Base-by-base conservation (phyloP, 1,140 invertebrate species). In the Centruroides sculpturatus region DNA sequence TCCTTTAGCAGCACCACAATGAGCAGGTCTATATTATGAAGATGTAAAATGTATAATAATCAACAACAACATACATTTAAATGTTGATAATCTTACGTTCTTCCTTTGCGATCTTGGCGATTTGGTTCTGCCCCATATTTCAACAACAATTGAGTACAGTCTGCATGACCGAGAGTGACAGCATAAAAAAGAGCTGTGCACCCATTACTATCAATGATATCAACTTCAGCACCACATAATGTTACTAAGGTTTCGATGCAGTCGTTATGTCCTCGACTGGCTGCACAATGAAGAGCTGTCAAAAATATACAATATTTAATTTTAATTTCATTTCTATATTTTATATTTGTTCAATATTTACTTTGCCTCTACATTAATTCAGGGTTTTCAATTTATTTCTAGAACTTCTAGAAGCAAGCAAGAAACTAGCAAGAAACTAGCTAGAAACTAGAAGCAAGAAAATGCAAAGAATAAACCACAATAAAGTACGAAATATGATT, bases 171-270 rank as follows among this genome's bases (percentile, higher is more conserved):
- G 55, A 97, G 76, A 0, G 93, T 96, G 1, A 93, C 90, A 5
- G 94, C 89, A 72, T 98, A 99, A 73, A 98, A 97, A 4, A 99
- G 73, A 0, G 95, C 87, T 3, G 95, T 94, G 71, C 94, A 98
- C 1, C 92, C 91, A 70, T 94, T 93, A 12, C 71, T 75, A 71
- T 98, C 94, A 2, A 81, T 76, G 8, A 85, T 80, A 71, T 96
- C 90, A 0, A 91, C 85, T 13, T 88, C 83, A 3, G 88, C 86
- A 3, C 87, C 87, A 69, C 89, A 93, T 0, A 94, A 75, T 13
- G 85, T 86, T 0, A 98, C 80, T 41, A 98, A 75, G 4, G 85
- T 87, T 66, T 97, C 91, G 36, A 98, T 77, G 70, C 92, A 95
- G 68, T 94, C 87, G 0, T 85, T 85, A 71, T 98, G 92, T 4